phyloP scores from a whole-genome alignment of 2,888 invertebrate species.

The Amblyjoppa fuscipennis region DNA sequence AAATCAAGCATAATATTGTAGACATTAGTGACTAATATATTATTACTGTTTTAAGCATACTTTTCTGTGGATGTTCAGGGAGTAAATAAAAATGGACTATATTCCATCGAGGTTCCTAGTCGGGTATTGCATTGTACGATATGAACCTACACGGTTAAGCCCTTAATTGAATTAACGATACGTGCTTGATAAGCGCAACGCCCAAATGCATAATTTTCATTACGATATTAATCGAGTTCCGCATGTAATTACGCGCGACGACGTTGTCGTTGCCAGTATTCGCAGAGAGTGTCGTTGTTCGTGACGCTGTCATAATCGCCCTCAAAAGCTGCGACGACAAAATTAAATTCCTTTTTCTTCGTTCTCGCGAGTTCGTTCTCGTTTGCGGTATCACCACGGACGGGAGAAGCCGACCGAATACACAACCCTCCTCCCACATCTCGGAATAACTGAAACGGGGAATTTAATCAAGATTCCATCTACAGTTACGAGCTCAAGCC shows the following conservation, averaged over 20 bases:
- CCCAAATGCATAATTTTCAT: constrained; percentile 56
- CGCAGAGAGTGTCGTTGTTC: background rate
- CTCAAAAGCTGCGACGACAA: constrained; percentile 22
- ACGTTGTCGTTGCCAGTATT: background rate
- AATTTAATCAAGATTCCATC: constrained; percentile 76
- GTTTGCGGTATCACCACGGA: constrained; percentile 49
- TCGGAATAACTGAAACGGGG: constrained; percentile 68
- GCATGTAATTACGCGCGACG: constrained; percentile 51
- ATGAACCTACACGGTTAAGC: constrained; percentile 47
- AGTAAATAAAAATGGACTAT: background rate
- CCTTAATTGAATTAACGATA: constrained; percentile 63
- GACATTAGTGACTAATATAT: background rate
- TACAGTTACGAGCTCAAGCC: constrained; percentile 65
- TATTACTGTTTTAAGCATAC: background rate
- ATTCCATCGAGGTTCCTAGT: background rate
- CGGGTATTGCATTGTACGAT: background rate
- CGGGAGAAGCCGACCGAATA: constrained; percentile 53
- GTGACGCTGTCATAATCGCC: constrained; percentile 18
- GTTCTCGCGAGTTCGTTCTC: constrained; percentile 34
- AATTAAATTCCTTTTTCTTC: constrained; percentile 50
- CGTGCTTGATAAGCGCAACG: constrained; percentile 39
- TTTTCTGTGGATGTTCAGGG: background rate
- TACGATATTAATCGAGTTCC: constrained; percentile 55
- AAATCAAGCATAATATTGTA: background rate
- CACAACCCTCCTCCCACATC: constrained; percentile 52